A percentile compares a stretch with the other conserved stretches of the same genome.
phyloP scores from a whole-genome alignment of 2,113 vertebrate species.

The Apaloderma vittatum region DNA sequence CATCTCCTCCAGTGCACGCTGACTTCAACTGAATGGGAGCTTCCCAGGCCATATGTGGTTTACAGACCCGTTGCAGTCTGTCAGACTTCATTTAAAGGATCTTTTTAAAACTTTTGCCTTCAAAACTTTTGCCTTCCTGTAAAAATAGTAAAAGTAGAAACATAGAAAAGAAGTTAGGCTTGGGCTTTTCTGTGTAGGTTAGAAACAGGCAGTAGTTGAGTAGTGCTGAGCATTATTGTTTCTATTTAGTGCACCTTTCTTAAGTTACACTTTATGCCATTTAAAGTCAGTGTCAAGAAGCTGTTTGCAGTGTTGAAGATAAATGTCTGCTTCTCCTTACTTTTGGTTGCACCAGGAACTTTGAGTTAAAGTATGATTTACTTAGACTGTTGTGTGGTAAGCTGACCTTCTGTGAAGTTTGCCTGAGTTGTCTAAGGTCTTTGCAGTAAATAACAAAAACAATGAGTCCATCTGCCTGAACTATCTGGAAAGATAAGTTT shows the following conservation, averaged over 20 bases:
- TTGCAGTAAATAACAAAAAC: neutral
- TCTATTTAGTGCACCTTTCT: neutral
- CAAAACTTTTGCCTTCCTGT: neutral
- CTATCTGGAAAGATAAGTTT: neutral
- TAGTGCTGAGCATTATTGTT: neutral
- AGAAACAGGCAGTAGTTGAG: neutral
- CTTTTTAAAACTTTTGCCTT: neutral
- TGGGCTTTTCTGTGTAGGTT: neutral
- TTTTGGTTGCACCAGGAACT: neutral
- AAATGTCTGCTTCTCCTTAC: neutral
- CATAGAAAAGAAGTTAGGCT: neutral
- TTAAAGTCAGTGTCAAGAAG: neutral
- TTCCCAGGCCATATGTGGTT: rapidly evolving
- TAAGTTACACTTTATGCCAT: neutral
- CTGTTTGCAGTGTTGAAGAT: neutral
- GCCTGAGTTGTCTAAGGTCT: neutral
- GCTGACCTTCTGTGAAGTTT: neutral
- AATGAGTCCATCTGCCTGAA: neutral
- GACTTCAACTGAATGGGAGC: neutral
- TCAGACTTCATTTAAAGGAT: neutral
- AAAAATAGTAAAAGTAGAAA: neutral
- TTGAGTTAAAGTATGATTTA: neutral
- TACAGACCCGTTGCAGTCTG: neutral
- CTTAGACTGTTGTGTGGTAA: neutral
- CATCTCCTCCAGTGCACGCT: neutral